These are phyloP conservation scores for Hyposmocoma kahamanoa DNA, from an alignment of 1,140 invertebrate genomes.

Conservation along the genomic window DNA sequence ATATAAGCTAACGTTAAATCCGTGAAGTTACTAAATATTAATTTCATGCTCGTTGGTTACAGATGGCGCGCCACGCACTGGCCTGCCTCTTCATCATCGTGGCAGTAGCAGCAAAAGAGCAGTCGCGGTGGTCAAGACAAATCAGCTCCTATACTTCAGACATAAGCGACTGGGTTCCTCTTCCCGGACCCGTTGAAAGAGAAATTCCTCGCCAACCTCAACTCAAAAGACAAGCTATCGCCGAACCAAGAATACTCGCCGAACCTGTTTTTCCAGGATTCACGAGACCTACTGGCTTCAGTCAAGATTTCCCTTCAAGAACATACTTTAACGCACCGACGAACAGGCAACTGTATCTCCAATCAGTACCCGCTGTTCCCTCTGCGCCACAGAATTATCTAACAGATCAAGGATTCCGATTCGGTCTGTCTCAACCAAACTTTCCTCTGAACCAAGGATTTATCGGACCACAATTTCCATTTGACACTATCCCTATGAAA, in stretches of 20 bases:
- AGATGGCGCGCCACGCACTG: slow-evolving; percentile 52
- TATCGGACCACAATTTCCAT: slow-evolving; percentile 41
- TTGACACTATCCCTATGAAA: slow-evolving; percentile 37
- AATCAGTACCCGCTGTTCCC: slow-evolving; percentile 49
- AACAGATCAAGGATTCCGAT: slow-evolving; percentile 55
- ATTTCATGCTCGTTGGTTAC: slow-evolving; percentile 23
- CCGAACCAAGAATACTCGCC: slow-evolving; percentile 69
- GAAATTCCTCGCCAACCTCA: slow-evolving; percentile 30
- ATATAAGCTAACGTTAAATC: no score
- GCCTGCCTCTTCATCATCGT: slow-evolving; percentile 59
- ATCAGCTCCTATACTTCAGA: slow-evolving; percentile 64
- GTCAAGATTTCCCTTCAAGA: slow-evolving; percentile 50
- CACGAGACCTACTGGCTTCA: slow-evolving; percentile 46
- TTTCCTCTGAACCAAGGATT: slow-evolving; percentile 63
- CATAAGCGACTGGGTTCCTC: slow-evolving; percentile 62
- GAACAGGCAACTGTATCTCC: slow-evolving; percentile 59
- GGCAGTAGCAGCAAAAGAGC: slow-evolving; percentile 62
- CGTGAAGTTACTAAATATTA: no score
- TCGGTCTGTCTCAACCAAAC: slow-evolving; percentile 46
- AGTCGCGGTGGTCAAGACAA: slow-evolving; percentile 71
- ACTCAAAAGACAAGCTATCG: slow-evolving; percentile 60
- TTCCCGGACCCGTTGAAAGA: slow-evolving; percentile 34
- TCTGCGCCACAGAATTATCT: slow-evolving; percentile 58
- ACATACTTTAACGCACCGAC: slow-evolving; percentile 40
- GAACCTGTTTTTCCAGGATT: slow-evolving; percentile 66